Base-by-base conservation (phyloP, 23 tunicate species). In the Styela plicata region DNA sequence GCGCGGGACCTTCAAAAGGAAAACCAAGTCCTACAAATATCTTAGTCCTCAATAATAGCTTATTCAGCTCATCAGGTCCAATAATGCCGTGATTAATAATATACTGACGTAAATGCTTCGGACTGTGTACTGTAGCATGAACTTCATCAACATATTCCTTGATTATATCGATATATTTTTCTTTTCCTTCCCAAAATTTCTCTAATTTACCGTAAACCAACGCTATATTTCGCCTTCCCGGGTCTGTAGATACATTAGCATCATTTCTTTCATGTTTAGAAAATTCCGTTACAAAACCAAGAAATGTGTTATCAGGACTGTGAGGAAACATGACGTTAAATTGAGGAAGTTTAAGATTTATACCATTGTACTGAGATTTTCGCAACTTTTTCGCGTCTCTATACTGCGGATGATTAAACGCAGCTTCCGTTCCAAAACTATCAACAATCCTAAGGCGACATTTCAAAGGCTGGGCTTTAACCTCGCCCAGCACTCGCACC, bases 1-100 rank as follows among this genome's bases (percentile, higher is more conserved):
- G 98, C 20, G 98, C 98, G 20, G 98, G 98, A 0, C 98, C 98
- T 77, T 93, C 98, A 63, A 79, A 93, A 21, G 98, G 98, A 70
- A 93, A 93, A 1, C 98, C 93, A 80, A 93, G 30, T 0, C 98
- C 98, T 26, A 88, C 89, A 74, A 93, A 93, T 16, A 93, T 87
- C 86, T 93, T 93, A 17, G 98, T 78, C 68, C 74, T 64, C 0
- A 52, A 84, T 16, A 93, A 70, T 10, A 93, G 78, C 3, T 68
- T 52, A 24, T 82, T 86, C 66, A 93, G 83, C 35, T 87, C 84
- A 13, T 36, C 35, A 2, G 86, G 85, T 10, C 88, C 88, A 21
- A 93, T 19, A 26, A 93, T 85, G 21, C 98, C 98, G 44, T 93
- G 93, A 74, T 93, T 93, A 24, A 69, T 53, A 35, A 93, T 92